Percentiles rank a stretch among this genome's conserved stretches.
These are phyloP conservation scores for Grammomys dolichurus DNA, from an alignment of 2,113 vertebrate genomes.

Conservation along the genomic window DNA sequence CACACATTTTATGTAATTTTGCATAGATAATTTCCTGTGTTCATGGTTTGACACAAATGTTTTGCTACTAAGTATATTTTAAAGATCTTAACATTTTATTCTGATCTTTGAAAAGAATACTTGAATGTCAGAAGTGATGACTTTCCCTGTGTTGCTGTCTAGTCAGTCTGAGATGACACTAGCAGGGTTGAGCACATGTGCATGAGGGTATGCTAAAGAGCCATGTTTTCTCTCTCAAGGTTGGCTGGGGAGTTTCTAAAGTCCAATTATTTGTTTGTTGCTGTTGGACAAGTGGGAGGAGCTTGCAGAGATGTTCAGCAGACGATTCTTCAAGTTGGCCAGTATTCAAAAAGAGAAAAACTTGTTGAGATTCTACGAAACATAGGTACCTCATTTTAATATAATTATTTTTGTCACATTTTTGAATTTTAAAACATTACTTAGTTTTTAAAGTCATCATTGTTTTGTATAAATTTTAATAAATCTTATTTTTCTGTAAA, in stretches of 20 bases:
- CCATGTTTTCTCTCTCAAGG: constrained; percentile 85
- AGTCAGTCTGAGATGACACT: neutral
- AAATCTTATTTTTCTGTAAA: neutral
- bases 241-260: constrained; percentile 93
- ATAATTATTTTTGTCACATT: neutral
- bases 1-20: constrained; percentile 30
- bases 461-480: constrained; percentile 34
- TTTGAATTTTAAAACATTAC: neutral
- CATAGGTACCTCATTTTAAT: constrained; percentile 87
- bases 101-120: constrained; percentile 28
- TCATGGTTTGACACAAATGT: neutral
- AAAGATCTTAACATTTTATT: constrained; percentile 4
- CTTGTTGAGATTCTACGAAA: constrained; percentile 91
- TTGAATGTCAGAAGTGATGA: neutral
- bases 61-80: constrained; percentile 32
- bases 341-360: constrained; percentile 92
- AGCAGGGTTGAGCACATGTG: neutral
- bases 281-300: constrained; percentile 94
- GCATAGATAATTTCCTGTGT: neutral
- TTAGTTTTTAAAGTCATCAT: neutral
- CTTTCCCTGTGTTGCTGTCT: neutral
- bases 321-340: constrained; percentile 90
- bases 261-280: constrained; percentile 93
- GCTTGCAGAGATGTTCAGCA: constrained; percentile 97
- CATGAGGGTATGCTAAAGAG: constrained; percentile 35